phyloP scores from a whole-genome alignment of 2,797 vertebrate genomes.

The Allochrocebus solatus region DNA sequence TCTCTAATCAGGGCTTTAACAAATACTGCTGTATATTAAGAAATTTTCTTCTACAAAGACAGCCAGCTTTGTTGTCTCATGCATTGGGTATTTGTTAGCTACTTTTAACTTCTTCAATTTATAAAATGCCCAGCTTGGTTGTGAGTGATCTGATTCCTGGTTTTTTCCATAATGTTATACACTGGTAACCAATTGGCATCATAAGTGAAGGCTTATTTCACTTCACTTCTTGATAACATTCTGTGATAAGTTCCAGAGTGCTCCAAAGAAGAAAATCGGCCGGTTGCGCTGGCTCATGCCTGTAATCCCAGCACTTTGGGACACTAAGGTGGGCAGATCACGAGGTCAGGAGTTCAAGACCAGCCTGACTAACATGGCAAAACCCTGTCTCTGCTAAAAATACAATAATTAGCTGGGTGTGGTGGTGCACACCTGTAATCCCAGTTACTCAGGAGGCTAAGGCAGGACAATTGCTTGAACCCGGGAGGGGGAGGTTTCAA shows the following conservation, averaged over 20 bases:
- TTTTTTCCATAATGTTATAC: constrained; percentile 51
- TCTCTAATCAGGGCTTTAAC: constrained; percentile 13
- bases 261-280: constrained; percentile 49
- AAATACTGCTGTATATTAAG: constrained; percentile 36
- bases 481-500: too few species aligned
- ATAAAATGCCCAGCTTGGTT: constrained; percentile 1
- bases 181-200: background rate
- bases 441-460: too few species aligned
- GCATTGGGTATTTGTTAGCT: background rate
- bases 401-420: too few species aligned
- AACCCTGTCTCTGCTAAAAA: too few species aligned
- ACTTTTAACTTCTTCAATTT: constrained; percentile 42
- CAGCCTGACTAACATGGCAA: too few species aligned
- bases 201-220: background rate
- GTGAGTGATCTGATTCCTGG: constrained; percentile 18
- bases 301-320: too few species aligned
- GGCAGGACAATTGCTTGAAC: too few species aligned
- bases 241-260: constrained; percentile 26
- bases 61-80: constrained; percentile 7
- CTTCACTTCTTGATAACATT: background rate
- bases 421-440: too few species aligned
- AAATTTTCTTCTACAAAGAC: constrained; percentile 49
- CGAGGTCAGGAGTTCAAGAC: too few species aligned
- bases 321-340: too few species aligned
- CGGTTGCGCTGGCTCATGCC: too few species aligned